A percentile compares a stretch with the other conserved stretches of the same genome.
Evolutionary conservation across 2,113 vertebrate genomes (phyloP).

Genomic region (Thunnus thynnus): DNA sequence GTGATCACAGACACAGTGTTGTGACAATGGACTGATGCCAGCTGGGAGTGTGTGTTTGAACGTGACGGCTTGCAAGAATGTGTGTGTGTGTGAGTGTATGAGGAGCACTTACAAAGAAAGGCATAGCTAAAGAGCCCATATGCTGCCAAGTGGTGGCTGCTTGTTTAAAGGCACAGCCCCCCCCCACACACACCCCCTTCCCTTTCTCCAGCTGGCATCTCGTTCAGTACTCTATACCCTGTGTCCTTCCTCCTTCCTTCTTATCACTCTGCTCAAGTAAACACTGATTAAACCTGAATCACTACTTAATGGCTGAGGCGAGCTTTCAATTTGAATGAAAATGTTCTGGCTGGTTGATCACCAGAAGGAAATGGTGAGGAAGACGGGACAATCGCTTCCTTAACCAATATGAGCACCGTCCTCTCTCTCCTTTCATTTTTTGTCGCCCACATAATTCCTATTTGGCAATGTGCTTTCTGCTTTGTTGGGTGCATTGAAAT

Average conservation of each 20-base stretch:
- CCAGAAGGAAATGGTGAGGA: background rate
- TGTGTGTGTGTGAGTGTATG: constrained; percentile 30
- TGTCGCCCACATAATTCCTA: background rate
- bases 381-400: background rate
- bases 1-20: constrained; percentile 44
- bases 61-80: constrained; percentile 9
- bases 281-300: constrained; percentile 6
- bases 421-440: too few species aligned
- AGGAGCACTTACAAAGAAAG: constrained; percentile 24
- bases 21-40: constrained; percentile 52
- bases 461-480: background rate
- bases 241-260: constrained; percentile 3
- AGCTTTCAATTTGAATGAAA: background rate
- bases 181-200: constrained; percentile 1
- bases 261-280: constrained; percentile 23
- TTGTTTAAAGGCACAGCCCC: constrained; percentile 31
- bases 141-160: constrained; percentile 35
- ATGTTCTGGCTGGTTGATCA: background rate
- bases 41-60: constrained; percentile 24
- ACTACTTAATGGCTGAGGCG: too few species aligned
- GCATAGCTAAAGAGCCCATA: constrained; percentile 42
- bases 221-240: background rate
- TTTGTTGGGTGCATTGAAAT: background rate
- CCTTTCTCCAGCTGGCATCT: constrained; percentile 1
- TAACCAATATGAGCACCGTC: too few species aligned